Evolutionary conservation across 2,113 vertebrate species (phyloP).

Genomic region (Microcebus ravelobensis): DNA sequence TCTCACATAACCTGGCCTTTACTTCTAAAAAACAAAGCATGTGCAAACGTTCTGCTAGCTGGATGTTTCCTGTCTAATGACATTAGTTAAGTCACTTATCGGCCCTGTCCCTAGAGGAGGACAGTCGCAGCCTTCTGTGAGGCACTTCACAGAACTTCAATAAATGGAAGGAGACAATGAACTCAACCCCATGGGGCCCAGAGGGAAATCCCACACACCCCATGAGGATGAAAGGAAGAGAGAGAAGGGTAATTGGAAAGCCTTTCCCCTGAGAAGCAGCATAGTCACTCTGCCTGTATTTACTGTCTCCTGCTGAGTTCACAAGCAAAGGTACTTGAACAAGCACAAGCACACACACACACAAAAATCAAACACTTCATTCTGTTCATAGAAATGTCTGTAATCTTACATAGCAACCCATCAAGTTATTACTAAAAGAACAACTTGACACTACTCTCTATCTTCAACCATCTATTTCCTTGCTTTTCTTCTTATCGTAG

Average conservation of each 20-base stretch:
- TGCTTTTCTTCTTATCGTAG: conserved; percentile 47
- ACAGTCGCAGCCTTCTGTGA: neutral
- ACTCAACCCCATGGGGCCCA: neutral
- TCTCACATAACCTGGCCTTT: neutral
- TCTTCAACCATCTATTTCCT: neutral
- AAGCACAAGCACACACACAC: neutral
- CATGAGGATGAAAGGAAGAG: neutral
- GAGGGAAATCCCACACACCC: too few species aligned
- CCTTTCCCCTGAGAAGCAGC: neutral
- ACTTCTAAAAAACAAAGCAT: neutral
- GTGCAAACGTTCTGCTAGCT: neutral
- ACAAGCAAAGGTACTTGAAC: conserved; percentile 23
- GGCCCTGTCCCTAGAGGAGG: neutral
- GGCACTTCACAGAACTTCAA: neutral
- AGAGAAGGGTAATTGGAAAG: neutral
- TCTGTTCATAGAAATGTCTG: neutral
- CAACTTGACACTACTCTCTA: neutral
- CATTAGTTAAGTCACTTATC: conserved; percentile 20
- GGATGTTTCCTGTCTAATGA: neutral
- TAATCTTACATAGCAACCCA: neutral
- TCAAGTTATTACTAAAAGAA: conserved; percentile 27
- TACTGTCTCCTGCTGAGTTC: conserved; percentile 34
- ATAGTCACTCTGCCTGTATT: neutral
- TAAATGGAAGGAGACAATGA: neutral
- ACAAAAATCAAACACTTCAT: conserved; percentile 39